Base-by-base conservation (phyloP, 2,797 vertebrate species). In the Coendou prehensilis region DNA sequence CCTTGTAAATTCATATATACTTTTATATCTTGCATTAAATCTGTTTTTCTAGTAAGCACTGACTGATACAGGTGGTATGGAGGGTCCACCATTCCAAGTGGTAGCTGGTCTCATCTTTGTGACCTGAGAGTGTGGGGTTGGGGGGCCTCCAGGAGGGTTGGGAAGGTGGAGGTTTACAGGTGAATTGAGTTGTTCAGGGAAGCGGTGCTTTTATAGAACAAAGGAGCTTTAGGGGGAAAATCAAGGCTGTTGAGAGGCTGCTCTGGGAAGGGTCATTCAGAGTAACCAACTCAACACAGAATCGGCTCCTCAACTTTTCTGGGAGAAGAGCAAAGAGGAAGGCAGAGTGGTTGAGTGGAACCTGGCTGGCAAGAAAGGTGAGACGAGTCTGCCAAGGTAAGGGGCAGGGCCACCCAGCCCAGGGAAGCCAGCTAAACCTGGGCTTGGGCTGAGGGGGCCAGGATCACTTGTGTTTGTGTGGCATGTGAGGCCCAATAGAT, bases 291-390 rank as follows among this genome's bases (percentile, higher is more conserved):
- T 84, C 84, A 56, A 63, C 2, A 93, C 11, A 33, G 63, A 67
- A 67, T 14, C 63, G n/a, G 2, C 64, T 37, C n/a, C 17, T 8
- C 30, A n/a, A 69, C 64, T n/a, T n/a, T n/a, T 14, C 87, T 69
- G 47, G 54, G n/a, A 93, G 87, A 33, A 92, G 87, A 67, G 90
- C 76, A 93, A 94, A 93, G 87, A 96, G 95, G 91, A 92, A 86
- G 91, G 59, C 67, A 93, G 67, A 45, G 63, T 41, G 37, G 41
- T 20, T 61, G 67, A 69, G 91, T 89, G 87, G 87, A 78, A 50
- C 78, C 79, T 20, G 71, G 50, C 63, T 56, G 91, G 87, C 64
- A 20, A 47, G 33, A 0, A 20, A 90, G 61, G 83, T 14, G 52
- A 52, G 67, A 41, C 33, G 80, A 26, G 73, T 78, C 69, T 13